Evolutionary conservation across 2,797 vertebrate genomes (phyloP).

Genomic region (Macropus fuliginosus): DNA sequence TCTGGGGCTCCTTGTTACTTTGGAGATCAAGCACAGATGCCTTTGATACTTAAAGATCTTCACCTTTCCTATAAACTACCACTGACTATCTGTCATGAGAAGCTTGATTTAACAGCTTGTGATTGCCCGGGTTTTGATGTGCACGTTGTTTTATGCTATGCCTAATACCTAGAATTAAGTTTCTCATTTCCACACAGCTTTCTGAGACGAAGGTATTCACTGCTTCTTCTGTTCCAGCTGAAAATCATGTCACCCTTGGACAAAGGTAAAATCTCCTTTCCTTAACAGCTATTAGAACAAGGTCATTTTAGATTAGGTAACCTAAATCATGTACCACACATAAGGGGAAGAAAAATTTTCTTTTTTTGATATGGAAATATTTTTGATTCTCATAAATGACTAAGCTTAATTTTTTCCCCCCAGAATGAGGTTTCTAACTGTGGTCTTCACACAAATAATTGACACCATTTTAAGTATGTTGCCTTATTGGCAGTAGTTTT

Average conservation of each 20-base stretch:
- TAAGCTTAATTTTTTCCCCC: background rate
- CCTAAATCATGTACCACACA: background rate
- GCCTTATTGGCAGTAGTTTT: background rate
- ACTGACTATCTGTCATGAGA: background rate
- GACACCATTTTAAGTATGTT: background rate
- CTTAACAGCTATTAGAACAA: background rate
- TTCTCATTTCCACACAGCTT: conserved; percentile 78
- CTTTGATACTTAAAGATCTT: background rate
- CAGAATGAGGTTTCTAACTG: background rate
- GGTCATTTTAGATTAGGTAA: background rate
- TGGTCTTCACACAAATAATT: background rate
- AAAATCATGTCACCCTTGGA: conserved; percentile 91
- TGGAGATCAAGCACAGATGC: background rate
- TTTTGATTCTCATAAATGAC: background rate
- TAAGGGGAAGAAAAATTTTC: background rate
- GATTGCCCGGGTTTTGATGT: conserved; percentile 2
- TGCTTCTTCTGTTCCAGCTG: conserved; percentile 91
- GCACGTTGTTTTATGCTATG: conserved; percentile 20
- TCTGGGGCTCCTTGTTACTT: background rate
- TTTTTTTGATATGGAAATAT: background rate
- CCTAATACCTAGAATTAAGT: conserved; percentile 29
- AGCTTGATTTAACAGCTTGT: background rate
- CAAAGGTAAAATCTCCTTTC: conserved; percentile 88
- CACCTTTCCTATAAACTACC: background rate
- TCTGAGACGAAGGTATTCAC: conserved; percentile 92